Evolutionary conservation across 2,888 invertebrate species (phyloP), one percentile per base, ranked within the genome.

Genomic region (Coremacera marginata): DNA sequence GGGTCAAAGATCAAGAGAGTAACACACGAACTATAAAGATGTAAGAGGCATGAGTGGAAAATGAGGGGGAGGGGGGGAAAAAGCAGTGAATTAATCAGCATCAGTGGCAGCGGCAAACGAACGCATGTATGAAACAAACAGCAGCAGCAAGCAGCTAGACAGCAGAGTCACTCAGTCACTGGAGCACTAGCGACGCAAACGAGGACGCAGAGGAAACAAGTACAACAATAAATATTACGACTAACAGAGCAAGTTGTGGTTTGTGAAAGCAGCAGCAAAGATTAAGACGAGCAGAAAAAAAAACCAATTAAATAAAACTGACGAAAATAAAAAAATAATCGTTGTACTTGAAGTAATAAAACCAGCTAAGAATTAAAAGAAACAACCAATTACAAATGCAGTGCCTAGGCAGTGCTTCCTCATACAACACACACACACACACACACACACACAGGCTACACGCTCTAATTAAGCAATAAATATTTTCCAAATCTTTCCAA

Each of bases 1-100:
- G 74, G 74, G 74, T 74, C 74, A 74, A 74, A 74, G 74, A 74
- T 74, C 67, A 74, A 73, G 63, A 73, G 71, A 71, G 37, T 57
- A 57, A 51, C 52, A 55, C n/a, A 55, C 34, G 55, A 67, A 67
- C 7, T 19, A 67, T 4, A 7, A 34, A 19, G 31, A 70, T 5
- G 70, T 19, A 55, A 44, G 68, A 22, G 68, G 11, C 22, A 49
- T 16, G n/a, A 22, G 44, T 49, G 34, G 55, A 55, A 55, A 22
- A 55, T 8, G 11, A 19, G 7, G 52, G 14, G 14, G 25, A 0
- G 63, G 1, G n/a, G 0, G 1, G 19, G 37, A 37, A 67, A 63
- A 65, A 74, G 67, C 34, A 74, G 67, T 67, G 65, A 74, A 74
- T 67, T 74, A 74, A 55, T 65, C 74, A 74, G 52, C 72, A 62